Evolutionary conservation across 2,797 vertebrate genomes (phyloP), one percentile per base, ranked within the genome.

Genomic region (Brachyalestes nurse): DNA sequence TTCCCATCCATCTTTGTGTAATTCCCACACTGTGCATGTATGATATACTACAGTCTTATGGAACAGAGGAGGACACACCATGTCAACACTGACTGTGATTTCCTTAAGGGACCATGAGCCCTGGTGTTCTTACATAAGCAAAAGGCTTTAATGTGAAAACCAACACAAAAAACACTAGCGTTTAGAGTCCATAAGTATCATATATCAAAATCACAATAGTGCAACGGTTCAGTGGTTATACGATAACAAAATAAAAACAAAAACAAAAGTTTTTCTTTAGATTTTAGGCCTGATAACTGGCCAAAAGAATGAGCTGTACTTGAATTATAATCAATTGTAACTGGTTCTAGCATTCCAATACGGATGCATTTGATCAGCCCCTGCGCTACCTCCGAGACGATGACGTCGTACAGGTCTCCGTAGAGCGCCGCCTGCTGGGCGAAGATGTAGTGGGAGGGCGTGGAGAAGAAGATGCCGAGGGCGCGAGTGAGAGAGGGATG

Each of bases 391-490:
- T 96, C 96, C 65, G 97, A 97, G 84, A 96, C 95, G 79, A 99
- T 97, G 86, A 97, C 94, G 53, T 94, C 92, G 88, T 97, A 98
- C 87, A 99, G 97, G 88, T 99, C 97, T 21, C 96, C 97, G 0
- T 97, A 96, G 55, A 98, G 91, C 1, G 97, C 93, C 0, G 97
- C 95, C 87, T 99, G 96, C 0, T 96, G 97, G 75, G 98, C 95
- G 79, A 99, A 99, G 75, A 97, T 96, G 10, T 98, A 99, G 89
- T 97, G 95, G 79, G 92, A 83, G 0, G 95, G 93, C 0, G 97
- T 98, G 85, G 97, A 97, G 6, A 97, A 96, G 90, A 96, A 97
- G 75, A 99, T 97, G 76, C 97, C 98, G 0, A 97, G 94, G 84
- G 97, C 95, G 0, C 94, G 71, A 0, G 97, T 94, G 72, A 99